phyloP scores from a whole-genome alignment of 2,797 vertebrate genomes.

The Lepilemur septentrionalis region DNA sequence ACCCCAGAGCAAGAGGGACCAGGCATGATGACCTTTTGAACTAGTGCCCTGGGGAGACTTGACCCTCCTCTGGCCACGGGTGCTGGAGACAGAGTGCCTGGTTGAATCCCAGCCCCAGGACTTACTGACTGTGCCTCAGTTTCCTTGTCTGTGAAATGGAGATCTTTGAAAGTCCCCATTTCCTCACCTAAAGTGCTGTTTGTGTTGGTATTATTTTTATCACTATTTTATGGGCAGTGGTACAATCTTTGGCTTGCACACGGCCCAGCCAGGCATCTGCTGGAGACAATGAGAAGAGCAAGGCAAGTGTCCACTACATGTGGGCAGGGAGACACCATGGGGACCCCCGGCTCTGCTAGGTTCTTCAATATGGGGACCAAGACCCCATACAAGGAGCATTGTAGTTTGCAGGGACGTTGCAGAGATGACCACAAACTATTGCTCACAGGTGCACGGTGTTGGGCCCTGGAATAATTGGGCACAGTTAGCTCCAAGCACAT shows the following conservation, averaged over 20 bases:
- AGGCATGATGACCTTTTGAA: not conserved
- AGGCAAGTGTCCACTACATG: not conserved
- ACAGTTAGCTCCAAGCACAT: not conserved
- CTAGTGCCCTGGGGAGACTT: not conserved
- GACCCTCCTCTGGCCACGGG: not conserved
- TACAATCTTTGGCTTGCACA: not conserved
- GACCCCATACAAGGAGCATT: not conserved
- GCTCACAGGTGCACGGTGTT: not conserved
- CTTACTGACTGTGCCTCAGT: not conserved
- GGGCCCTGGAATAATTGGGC: rapidly evolving
- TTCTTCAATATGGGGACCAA: not conserved
- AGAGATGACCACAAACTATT: not conserved
- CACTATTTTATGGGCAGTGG: not conserved
- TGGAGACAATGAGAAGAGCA: not conserved
- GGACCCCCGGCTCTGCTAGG: not conserved
- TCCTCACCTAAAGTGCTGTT: not conserved
- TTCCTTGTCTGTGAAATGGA: not conserved
- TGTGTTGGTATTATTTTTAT: not conserved
- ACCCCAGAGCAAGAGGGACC: not conserved
- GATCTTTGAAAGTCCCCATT: not conserved
- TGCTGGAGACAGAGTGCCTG: not conserved
- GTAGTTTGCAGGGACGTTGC: not conserved
- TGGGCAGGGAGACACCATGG: not conserved
- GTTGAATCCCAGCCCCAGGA: not conserved
- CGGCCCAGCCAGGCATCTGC: not conserved